A percentile compares a stretch with the other conserved stretches of the same genome.
Conservation (phyloP, 2,113 vertebrate species). For the Noturus placidus region DNA sequence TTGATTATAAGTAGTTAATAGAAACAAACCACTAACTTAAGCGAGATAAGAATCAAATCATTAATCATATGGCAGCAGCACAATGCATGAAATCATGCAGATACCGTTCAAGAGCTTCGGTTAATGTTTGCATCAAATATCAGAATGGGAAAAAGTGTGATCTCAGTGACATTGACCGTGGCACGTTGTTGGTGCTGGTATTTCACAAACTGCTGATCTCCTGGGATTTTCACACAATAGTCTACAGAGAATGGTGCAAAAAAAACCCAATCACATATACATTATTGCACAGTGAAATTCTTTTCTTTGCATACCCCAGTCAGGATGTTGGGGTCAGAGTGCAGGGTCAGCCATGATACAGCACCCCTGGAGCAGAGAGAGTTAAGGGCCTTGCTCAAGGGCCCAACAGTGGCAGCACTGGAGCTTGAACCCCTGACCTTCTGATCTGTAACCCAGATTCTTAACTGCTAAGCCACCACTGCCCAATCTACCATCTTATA, state of each 20-base stretch:
- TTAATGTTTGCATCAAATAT: neutral
- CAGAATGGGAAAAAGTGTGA: neutral
- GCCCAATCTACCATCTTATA: no score
- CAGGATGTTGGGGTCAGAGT: no score
- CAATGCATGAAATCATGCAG: neutral
- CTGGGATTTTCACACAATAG: neutral
- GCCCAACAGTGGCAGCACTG: no score
- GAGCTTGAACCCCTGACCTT: no score
- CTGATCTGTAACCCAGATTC: no score
- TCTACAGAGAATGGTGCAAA: neutral
- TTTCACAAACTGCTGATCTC: neutral
- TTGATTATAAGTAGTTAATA: neutral
- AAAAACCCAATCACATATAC: no score
- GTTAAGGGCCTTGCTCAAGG: no score
- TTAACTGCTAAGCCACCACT: no score
- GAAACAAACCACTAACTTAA: neutral
- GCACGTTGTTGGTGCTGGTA: neutral
- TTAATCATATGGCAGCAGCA: neutral
- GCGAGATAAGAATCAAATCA: neutral
- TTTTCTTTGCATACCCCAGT: no score
- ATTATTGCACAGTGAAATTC: no score
- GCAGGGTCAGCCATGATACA: no score
- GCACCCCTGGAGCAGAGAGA: no score
- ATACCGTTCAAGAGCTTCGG: neutral
- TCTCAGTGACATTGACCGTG: neutral